Percentiles rank a stretch among this genome's conserved stretches.
Conservation (phyloP, 2,888 invertebrate genomes). For the Tipula confusa region DNA sequence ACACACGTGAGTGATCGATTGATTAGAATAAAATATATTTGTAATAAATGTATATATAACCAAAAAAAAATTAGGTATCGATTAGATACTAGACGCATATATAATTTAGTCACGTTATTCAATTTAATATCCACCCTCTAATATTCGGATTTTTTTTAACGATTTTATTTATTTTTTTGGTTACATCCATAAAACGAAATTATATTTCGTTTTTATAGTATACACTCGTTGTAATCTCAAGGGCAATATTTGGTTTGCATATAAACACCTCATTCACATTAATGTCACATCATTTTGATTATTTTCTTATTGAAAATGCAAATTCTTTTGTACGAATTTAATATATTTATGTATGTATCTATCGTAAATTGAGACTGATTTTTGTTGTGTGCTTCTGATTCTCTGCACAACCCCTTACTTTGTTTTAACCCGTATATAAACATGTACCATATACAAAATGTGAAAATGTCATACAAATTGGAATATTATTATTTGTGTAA, state of each 20-base stretch:
- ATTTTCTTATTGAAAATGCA: conserved; percentile 27
- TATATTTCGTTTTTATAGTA: not conserved
- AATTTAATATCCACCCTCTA: conserved; percentile 6
- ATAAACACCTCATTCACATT: conserved; percentile 29
- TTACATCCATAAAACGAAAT: conserved; percentile 6
- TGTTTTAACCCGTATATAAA: not conserved
- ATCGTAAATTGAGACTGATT: not conserved
- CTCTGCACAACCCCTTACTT: not conserved
- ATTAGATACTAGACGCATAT: not conserved
- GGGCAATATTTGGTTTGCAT: conserved; percentile 28
- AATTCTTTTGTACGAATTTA: not conserved
- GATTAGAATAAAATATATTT: not conserved
- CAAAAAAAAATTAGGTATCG: not conserved
- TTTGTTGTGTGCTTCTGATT: not conserved
- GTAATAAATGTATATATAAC: not conserved
- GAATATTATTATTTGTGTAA: conserved; percentile 16
- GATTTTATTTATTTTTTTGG: not conserved
- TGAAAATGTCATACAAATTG: conserved; percentile 25
- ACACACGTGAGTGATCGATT: conserved; percentile 28
- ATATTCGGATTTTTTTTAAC: conserved; percentile 22
- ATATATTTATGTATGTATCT: not conserved
- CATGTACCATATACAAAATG: not conserved
- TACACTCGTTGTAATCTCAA: not conserved
- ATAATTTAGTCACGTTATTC: conserved; percentile 28
- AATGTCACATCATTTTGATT: conserved; percentile 28